Percentiles rank a stretch among this genome's conserved stretches.
Conservation (phyloP, 2,888 invertebrate species). For the Autographa pulchrina region DNA sequence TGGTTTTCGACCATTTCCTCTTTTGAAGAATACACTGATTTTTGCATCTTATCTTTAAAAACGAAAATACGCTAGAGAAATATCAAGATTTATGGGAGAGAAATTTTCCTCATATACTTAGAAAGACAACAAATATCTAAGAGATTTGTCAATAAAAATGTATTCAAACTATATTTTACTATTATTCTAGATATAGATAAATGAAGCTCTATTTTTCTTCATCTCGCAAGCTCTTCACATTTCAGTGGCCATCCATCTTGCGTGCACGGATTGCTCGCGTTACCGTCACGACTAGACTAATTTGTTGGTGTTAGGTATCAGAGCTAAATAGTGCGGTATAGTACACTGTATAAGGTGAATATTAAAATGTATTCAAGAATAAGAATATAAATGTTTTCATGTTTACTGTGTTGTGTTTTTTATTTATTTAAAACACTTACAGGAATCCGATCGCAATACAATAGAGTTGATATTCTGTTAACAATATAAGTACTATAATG, state of each 20-base stretch:
- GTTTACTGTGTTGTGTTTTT: too few species aligned
- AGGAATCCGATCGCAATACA: too few species aligned
- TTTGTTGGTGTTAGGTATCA: conserved; percentile 27
- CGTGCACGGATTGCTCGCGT: conserved; percentile 34
- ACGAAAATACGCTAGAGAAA: too few species aligned
- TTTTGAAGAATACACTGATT: too few species aligned
- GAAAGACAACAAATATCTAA: background rate
- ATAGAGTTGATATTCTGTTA: too few species aligned
- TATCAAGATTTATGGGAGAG: too few species aligned
- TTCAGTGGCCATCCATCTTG: conserved; percentile 45
- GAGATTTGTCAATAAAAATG: conserved; percentile 9
- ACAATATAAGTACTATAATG: too few species aligned
- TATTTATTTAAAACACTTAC: too few species aligned
- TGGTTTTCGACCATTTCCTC: too few species aligned
- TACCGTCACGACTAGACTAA: conserved; percentile 34
- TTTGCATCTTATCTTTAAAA: too few species aligned
- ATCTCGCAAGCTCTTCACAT: conserved; percentile 19
- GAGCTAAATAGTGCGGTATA: background rate
- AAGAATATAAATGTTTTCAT: too few species aligned
- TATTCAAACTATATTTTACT: conserved; percentile 11
- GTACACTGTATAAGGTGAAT: background rate
- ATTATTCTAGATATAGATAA: conserved; percentile 29
- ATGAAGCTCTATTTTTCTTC: conserved; percentile 45
- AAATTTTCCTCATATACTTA: background rate
- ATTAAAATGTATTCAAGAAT: too few species aligned